Base-by-base conservation (phyloP, 2,113 vertebrate species). In the Peromyscus leucopus region DNA sequence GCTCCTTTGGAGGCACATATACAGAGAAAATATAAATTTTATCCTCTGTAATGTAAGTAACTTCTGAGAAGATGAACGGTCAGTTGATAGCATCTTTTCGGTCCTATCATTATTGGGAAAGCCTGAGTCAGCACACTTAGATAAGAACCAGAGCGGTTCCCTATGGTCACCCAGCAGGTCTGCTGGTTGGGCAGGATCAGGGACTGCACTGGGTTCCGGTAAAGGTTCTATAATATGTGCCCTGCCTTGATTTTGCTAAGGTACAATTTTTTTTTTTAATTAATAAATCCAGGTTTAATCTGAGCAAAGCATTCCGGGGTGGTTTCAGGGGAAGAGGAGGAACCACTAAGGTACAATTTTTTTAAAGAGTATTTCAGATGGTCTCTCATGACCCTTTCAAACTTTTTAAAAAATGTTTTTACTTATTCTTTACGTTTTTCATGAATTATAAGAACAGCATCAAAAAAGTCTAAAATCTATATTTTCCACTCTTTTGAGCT, bases 401-500 rank as follows among this genome's bases (percentile, higher is more conserved):
- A 89, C 2, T 75, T 65, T 46, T 78, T 69, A 22, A 78, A 12
- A 9, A 0, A 3, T 7, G 11, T 63, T 59, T 80, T 78, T 48
- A 51, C 78, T 80, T 59, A 59, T 82, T 82, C 22, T 59, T 82
- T 82, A 82, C 6, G 7, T 24, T 82, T 82, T n/a, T 82, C 51
- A 82, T 59, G 21, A 39, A 22, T 82, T 82, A 93, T 31, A 96
- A 93, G 8, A 96, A 61, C 19, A 90, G 31, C 71, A 96, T 57
- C 71, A 82, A 88, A 69, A 85, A 88, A 94, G 69, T 57, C 84
- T 42, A 90, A 89, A 93, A 69, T 61, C 42, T 78, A 0, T 85
- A 71, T 87, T 93, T 83, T 42, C 36, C 67, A 5, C 33, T 67
- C 24, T 89, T 95, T 91, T 79, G 39, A 91, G n/a, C 28, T 90